Evolutionary conservation across 2,888 invertebrate species (phyloP).

Genomic region (Melitaea athalia): DNA sequence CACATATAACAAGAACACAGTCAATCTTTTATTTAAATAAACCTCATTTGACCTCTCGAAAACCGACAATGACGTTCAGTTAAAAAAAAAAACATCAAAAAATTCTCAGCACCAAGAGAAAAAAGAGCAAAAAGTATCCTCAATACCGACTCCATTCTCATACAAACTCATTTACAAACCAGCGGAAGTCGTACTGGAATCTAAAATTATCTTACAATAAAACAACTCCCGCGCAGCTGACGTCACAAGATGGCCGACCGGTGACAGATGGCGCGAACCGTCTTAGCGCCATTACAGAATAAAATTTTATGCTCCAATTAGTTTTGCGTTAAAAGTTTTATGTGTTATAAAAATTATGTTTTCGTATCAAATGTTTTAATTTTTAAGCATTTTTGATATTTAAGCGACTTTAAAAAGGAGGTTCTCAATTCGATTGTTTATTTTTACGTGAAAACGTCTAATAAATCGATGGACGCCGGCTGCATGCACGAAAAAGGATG

Average conservation of each 20-base stretch:
- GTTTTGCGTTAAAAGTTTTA: conserved; percentile 3
- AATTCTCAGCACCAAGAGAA: neutral
- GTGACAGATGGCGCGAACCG: conserved; percentile 6
- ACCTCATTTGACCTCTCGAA: neutral
- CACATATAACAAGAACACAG: too few relatives aligned
- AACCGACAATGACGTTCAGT: neutral
- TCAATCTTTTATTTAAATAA: neutral
- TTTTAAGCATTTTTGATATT: too few relatives aligned
- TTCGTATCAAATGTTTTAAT: neutral
- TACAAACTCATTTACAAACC: conserved; percentile 21
- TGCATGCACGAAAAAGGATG: too few relatives aligned
- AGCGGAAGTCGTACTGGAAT: conserved; percentile 36
- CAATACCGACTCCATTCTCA: conserved; percentile 2
- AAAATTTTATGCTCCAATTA: conserved; percentile 10
- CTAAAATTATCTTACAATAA: conserved; percentile 37
- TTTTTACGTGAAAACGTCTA: too few relatives aligned
- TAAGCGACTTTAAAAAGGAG: too few relatives aligned
- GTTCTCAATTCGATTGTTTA: too few relatives aligned
- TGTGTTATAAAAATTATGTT: neutral
- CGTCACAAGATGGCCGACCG: conserved; percentile 28
- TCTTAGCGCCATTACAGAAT: neutral
- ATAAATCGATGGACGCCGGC: too few relatives aligned
- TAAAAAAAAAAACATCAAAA: neutral
- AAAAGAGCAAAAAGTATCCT: neutral
- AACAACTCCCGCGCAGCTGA: conserved; percentile 37